Conservation (phyloP, 2,113 vertebrate genomes). For the Coreoperca whiteheadi region DNA sequence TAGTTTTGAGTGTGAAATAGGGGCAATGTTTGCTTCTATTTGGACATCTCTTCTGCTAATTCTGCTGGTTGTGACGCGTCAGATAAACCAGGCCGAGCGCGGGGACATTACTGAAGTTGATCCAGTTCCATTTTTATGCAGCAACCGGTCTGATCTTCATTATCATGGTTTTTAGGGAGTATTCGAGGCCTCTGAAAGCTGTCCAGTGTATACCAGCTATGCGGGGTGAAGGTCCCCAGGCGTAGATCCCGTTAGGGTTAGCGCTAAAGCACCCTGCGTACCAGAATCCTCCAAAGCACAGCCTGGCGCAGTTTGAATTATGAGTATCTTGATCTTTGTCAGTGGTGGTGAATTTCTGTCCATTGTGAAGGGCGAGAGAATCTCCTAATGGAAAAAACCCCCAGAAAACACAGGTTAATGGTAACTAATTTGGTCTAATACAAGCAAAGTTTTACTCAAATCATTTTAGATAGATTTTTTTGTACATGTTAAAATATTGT, state of each 20-base stretch:
- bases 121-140: constrained; percentile 12
- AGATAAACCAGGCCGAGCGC: background rate
- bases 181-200: constrained; percentile 38
- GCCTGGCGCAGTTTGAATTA: constrained; percentile 77
- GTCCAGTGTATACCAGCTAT: constrained; percentile 18
- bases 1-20: too few relatives aligned
- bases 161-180: constrained; percentile 53
- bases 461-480: too few relatives aligned
- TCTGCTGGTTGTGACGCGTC: background rate
- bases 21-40: too few relatives aligned
- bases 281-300: constrained; percentile 85
- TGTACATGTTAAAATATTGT: background rate
- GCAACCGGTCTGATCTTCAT: constrained; percentile 60
- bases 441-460: background rate
- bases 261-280: constrained; percentile 79
- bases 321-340: constrained; percentile 85
- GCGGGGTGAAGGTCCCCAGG: constrained; percentile 33
- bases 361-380: constrained; percentile 79
- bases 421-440: too few relatives aligned
- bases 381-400: constrained; percentile 78
- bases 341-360: constrained; percentile 85
- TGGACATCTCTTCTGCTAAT: background rate
- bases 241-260: constrained; percentile 83
- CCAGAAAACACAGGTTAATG: background rate
- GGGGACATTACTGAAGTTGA: background rate